Percentiles rank a stretch among this genome's conserved stretches.
Evolutionary conservation across 1,140 invertebrate genomes (phyloP).

Genomic region (Tetragnatha versicolor): DNA sequence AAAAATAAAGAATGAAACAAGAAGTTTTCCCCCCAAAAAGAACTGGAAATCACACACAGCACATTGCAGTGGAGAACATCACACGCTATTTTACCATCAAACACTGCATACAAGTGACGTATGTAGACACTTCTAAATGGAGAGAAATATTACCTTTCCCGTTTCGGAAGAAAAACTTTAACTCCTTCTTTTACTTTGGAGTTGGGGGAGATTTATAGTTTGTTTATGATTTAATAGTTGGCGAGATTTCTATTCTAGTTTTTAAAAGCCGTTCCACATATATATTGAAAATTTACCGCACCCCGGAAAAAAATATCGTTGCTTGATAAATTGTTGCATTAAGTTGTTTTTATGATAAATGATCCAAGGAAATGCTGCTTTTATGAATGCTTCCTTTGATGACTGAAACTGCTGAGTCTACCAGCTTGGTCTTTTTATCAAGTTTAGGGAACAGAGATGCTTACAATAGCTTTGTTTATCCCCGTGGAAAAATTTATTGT

Average conservation of each 20-base stretch:
- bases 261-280: constrained; percentile 19
- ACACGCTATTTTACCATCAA: constrained; percentile 24
- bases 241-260: constrained; percentile 35
- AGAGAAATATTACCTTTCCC: neutral
- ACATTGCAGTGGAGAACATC: too few relatives aligned
- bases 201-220: constrained; percentile 31
- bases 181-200: neutral
- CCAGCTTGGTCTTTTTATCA: neutral
- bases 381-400: constrained; percentile 7
- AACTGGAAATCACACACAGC: neutral
- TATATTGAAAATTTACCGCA: constrained; percentile 36
- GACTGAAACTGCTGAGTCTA: neutral
- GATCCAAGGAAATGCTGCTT: neutral
- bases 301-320: constrained; percentile 3
- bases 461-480: too few relatives aligned
- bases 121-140: neutral
- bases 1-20: neutral
- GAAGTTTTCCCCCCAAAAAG: constrained; percentile 5
- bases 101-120: constrained; percentile 1
- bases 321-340: constrained; percentile 17
- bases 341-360: constrained; percentile 40
- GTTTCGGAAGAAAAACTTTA: neutral
- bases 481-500: too few relatives aligned
- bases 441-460: too few relatives aligned
- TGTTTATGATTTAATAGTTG: constrained; percentile 41